Conservation (phyloP, 2,888 invertebrate species). For the Bombyx huttoni region DNA sequence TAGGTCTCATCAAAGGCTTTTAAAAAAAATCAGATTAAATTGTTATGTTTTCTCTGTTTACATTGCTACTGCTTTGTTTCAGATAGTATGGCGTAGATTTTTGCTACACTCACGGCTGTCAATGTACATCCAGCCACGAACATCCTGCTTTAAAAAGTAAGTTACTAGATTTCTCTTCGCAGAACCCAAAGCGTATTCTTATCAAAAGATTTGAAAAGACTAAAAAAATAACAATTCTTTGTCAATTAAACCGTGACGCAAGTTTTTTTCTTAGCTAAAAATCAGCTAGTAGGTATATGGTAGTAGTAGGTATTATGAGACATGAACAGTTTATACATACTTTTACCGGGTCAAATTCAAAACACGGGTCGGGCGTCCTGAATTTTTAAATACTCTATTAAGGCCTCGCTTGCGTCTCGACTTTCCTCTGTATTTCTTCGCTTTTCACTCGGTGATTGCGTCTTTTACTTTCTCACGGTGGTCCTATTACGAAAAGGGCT, state of each 20-base stretch:
- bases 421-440: slow-evolving; percentile 26
- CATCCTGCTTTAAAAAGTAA: neutral
- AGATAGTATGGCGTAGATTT: slow-evolving; percentile 42
- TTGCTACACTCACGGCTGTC: slow-evolving; percentile 9
- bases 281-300: slow-evolving; percentile 5
- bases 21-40: too few species aligned
- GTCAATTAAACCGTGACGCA: neutral
- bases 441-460: slow-evolving; percentile 65
- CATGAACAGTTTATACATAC: slow-evolving; percentile 17
- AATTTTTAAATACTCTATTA: slow-evolving; percentile 66
- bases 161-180: neutral
- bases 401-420: slow-evolving; percentile 24
- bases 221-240: neutral
- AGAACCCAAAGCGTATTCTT: neutral
- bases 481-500: slow-evolving; percentile 28
- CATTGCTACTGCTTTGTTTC: slow-evolving; percentile 28
- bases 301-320: too few species aligned
- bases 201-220: neutral
- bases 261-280: slow-evolving; percentile 5
- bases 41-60: slow-evolving; percentile 8
- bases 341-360: slow-evolving; percentile 42
- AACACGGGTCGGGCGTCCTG: slow-evolving; percentile 40
- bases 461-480: slow-evolving; percentile 57
- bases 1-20: too few species aligned
- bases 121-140: neutral